Evolutionary conservation across 2,797 vertebrate species (phyloP), one percentile per base, ranked within the genome.

Genomic region (Sebastes aleutianus): DNA sequence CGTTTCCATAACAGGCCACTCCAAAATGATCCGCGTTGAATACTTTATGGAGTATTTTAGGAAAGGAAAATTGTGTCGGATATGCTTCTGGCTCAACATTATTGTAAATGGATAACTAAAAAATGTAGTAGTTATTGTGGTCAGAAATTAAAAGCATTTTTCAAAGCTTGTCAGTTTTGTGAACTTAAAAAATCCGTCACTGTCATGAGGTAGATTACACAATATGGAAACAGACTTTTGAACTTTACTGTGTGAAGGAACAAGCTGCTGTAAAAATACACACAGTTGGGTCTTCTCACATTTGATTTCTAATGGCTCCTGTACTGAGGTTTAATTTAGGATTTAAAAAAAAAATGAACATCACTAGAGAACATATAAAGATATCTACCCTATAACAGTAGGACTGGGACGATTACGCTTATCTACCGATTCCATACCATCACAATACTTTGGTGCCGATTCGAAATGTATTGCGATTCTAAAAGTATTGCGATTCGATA

Each of bases 131-230:
- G 76, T 72, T 70, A 77, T 34, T 58, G 36, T 56, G 8, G 39
- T 72, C 70, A 79, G 65, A 86, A 89, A 87, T 89, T 53, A 88
- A 85, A 89, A 78, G 70, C 78, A 85, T 90, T 88, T 87, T 79
- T 91, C 76, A 91, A 81, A 78, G 64, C 39, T 78, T 83, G 78
- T 83, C 77, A n/a, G 11, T 75, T 80, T 66, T 68, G 47, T 66
- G 72, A 87, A 89, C 89, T 79, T 90, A 88, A 89, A 84, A 81
- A 67, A 70, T 83, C 69, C 29, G 63, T 89, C 84, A 84, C 56
- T 77, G 84, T 80, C 77, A 65, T 24, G 53, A 47, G 34, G 47
- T 24, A 10, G n/a, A 57, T 79, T 39, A 26, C n/a, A 24, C 53
- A 70, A 69, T 32, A 73, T 53, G 2, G 73, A 70, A 29, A 62